Percentiles rank a stretch among this genome's conserved stretches.
phyloP scores from a whole-genome alignment of 2,797 vertebrate genomes.

The Cichlasoma orientale region DNA sequence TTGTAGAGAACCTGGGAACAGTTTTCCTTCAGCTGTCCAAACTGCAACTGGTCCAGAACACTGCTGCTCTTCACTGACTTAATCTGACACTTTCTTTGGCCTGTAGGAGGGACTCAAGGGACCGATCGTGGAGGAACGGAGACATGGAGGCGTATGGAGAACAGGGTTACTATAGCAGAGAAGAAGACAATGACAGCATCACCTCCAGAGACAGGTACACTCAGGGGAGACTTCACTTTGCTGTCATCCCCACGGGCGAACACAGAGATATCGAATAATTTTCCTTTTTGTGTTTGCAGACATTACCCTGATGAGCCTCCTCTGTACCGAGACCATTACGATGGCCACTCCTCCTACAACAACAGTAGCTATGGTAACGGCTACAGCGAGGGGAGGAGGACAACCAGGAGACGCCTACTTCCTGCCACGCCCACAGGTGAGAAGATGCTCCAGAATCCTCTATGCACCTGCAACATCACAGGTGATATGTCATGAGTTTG shows the following conservation, averaged over 20 bases:
- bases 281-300: slow-evolving; percentile 33
- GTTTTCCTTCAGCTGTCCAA: not conserved
- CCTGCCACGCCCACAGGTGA: slow-evolving; percentile 90
- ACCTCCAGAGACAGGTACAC: slow-evolving; percentile 66
- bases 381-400: slow-evolving; percentile 60
- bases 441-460: not conserved
- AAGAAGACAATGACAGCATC: slow-evolving; percentile 75
- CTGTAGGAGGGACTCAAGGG: slow-evolving; percentile 63
- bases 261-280: not conserved
- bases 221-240: no score
- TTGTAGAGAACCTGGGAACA: not conserved
- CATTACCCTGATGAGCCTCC: slow-evolving; percentile 54
- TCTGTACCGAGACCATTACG: slow-evolving; percentile 64
- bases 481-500: not conserved
- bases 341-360: slow-evolving; percentile 49
- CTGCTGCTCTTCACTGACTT: not conserved
- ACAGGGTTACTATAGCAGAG: slow-evolving; percentile 72
- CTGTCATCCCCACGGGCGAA: not conserved
- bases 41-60: no score
- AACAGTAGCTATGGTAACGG: slow-evolving; percentile 66
- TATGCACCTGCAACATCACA: not conserved
- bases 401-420: slow-evolving; percentile 83
- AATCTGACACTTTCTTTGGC: not conserved
- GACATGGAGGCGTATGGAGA: slow-evolving; percentile 61
- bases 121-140: slow-evolving; percentile 62